phyloP scores from a whole-genome alignment of 2,113 vertebrate species.

The Quiscalus mexicanus region DNA sequence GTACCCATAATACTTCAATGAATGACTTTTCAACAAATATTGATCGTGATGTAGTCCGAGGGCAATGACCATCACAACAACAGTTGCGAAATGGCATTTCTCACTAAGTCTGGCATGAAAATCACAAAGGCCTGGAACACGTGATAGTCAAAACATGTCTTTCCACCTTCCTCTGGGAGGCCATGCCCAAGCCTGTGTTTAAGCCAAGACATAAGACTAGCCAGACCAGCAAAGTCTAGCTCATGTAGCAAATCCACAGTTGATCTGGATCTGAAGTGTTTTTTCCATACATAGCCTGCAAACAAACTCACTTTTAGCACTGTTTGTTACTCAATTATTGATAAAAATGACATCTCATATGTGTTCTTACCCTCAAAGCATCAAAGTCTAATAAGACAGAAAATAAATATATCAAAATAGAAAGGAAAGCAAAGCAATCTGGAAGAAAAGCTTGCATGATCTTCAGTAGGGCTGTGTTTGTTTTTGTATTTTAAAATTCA shows the following conservation, averaged over 20 bases:
- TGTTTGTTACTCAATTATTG: neutral
- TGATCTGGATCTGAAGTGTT: neutral
- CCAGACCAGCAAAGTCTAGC: neutral
- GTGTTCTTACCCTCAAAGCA: neutral
- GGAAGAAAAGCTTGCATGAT: neutral
- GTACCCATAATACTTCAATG: neutral
- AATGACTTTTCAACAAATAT: neutral
- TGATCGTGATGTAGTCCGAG: neutral
- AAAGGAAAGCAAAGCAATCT: neutral
- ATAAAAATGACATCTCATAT: neutral
- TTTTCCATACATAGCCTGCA: neutral
- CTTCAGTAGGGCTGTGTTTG: neutral
- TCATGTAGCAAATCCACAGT: neutral
- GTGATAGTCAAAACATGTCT: neutral
- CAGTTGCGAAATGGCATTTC: neutral
- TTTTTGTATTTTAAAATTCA: neutral
- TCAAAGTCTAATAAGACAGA: neutral
- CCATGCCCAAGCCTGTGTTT: neutral
- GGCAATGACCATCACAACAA: neutral
- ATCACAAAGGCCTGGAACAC: fast-evolving
- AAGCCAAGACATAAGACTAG: neutral
- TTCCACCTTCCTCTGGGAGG: neutral
- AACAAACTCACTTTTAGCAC: neutral
- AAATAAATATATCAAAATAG: neutral
- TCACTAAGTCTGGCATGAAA: neutral